phyloP scores from a whole-genome alignment of 2,888 invertebrate species.

The Pyrocoelia pectoralis region DNA sequence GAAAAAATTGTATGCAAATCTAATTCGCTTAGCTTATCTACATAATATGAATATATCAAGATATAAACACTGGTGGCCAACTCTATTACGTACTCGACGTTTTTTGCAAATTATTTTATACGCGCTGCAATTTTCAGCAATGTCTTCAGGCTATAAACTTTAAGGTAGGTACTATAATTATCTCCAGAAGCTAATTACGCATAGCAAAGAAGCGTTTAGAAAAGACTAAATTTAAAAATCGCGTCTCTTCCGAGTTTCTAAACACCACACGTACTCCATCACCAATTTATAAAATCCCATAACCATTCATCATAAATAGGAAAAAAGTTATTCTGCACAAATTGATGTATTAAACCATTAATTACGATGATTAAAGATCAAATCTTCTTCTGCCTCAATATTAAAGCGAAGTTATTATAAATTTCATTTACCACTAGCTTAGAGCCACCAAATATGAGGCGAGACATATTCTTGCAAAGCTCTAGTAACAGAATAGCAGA shows the following conservation, averaged over 20 bases:
- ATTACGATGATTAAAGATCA: no score
- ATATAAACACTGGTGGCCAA: constrained; percentile 23
- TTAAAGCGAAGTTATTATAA: no score
- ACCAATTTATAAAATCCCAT: no score
- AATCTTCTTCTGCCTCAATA: no score
- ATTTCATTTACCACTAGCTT: no score
- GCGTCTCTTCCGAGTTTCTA: not conserved
- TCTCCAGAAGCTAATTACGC: constrained; percentile 19
- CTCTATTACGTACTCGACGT: constrained; percentile 21
- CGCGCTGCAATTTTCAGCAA: constrained; percentile 20
- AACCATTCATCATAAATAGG: no score
- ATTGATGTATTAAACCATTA: no score
- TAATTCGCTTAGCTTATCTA: constrained; percentile 29
- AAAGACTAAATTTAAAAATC: not conserved
- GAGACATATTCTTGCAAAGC: no score
- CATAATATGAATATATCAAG: constrained; percentile 18
- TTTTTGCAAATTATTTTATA: constrained; percentile 21
- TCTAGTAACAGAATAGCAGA: no score
- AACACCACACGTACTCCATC: not conserved
- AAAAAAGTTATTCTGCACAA: no score
- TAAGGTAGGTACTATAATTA: constrained; percentile 23
- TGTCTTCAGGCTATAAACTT: constrained; percentile 18
- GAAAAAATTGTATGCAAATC: constrained; percentile 26
- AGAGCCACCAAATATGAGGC: no score
- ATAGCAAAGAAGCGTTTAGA: constrained; percentile 3